phyloP scores from a whole-genome alignment of 2,797 vertebrate species.

The Echeneis naucrates region DNA sequence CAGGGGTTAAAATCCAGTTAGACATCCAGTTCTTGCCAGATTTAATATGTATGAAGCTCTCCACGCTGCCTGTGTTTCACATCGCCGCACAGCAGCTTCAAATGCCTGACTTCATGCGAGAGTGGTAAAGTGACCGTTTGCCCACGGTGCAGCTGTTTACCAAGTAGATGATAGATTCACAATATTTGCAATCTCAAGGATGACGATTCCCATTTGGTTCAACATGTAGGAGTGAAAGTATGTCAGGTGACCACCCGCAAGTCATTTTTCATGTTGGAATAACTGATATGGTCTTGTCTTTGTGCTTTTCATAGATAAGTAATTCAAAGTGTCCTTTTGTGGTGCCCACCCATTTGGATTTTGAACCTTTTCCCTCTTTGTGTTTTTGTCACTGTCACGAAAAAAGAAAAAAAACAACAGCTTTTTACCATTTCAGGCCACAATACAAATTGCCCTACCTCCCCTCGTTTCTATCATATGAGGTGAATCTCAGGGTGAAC shows the following conservation, averaged over 20 bases:
- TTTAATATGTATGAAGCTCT: constrained; percentile 23
- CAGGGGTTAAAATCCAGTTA: background rate
- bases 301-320: background rate
- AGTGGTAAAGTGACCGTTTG: constrained; percentile 17
- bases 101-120: constrained; percentile 10
- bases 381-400: constrained; percentile 4
- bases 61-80: constrained; percentile 8
- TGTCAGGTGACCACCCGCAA: background rate
- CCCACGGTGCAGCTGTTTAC: constrained; percentile 6
- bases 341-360: background rate
- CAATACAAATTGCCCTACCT: no score
- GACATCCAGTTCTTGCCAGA: background rate
- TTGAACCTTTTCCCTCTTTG: background rate
- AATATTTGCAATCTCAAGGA: background rate
- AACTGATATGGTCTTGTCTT: background rate
- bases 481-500: constrained; percentile 38
- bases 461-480: constrained; percentile 24
- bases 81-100: constrained; percentile 4
- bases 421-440: constrained; percentile 10
- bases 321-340: constrained; percentile 1
- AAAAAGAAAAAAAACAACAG: no score
- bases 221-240: background rate
- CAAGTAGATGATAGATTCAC: background rate
- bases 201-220: background rate
- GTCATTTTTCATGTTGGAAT: constrained; percentile 1